Percentiles rank a stretch among this genome's conserved stretches.
Evolutionary conservation across 1,140 invertebrate species (phyloP).

Genomic region (Pseudomyrmex concolor): DNA sequence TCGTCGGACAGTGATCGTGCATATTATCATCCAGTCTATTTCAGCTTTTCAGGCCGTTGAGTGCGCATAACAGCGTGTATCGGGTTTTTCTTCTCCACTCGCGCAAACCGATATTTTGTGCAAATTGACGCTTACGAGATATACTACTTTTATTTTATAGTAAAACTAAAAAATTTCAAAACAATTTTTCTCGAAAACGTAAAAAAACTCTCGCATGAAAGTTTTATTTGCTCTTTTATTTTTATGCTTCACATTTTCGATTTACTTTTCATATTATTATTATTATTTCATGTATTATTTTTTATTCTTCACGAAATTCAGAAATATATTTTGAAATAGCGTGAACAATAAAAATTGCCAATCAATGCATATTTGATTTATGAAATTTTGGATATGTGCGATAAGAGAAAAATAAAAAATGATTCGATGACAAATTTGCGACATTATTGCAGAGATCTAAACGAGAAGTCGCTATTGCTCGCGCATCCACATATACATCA

Average conservation of each 20-base stretch:
- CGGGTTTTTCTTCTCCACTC: constrained; percentile 15
- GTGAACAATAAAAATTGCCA: background rate
- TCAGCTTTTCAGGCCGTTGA: constrained; percentile 26
- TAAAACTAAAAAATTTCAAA: constrained; percentile 6
- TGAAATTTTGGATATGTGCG: background rate
- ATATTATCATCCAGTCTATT: constrained; percentile 13
- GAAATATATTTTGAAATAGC: background rate
- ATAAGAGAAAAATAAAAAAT: background rate
- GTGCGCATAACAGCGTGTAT: background rate
- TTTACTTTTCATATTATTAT: background rate
- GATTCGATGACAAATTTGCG: background rate
- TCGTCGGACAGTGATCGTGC: background rate
- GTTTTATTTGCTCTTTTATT: background rate
- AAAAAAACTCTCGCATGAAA: background rate
- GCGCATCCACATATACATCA: background rate
- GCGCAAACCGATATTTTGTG: background rate
- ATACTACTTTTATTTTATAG: constrained; percentile 14
- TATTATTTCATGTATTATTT: background rate
- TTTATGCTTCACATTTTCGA: background rate
- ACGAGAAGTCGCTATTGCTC: background rate
- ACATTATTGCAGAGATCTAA: constrained; percentile 14
- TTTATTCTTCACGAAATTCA: constrained; percentile 2
- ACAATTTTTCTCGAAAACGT: background rate
- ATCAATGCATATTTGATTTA: constrained; percentile 10
- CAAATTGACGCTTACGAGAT: background rate